phyloP scores from a whole-genome alignment of 30 jellyfish, hydroid and myxozoan species.

The Aurelia coerulea region DNA sequence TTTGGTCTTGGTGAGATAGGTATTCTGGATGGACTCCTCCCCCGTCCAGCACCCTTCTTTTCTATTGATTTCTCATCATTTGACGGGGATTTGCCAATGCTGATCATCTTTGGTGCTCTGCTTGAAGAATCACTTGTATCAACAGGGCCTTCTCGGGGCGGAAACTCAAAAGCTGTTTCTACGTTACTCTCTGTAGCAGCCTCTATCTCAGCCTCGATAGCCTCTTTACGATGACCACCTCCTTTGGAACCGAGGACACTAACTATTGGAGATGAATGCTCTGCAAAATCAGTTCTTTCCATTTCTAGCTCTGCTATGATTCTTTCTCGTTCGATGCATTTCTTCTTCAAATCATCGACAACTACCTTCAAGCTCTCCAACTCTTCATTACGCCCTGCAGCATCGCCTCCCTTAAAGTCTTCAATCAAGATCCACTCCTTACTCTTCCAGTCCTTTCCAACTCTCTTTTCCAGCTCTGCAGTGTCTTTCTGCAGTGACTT shows the following conservation, averaged over 20 bases:
- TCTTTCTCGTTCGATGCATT: conserved; percentile 3
- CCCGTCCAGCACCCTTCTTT: conserved; percentile 1
- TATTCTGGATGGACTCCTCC: conserved; percentile 31
- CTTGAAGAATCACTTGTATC: conserved; percentile 1
- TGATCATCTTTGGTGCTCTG: conserved; percentile 54
- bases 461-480: conserved; percentile 12
- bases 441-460: conserved; percentile 28
- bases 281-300: neutral
- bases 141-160: conserved; percentile 2
- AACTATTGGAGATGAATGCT: neutral
- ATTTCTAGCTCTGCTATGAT: neutral
- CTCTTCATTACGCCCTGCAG: conserved; percentile 13
- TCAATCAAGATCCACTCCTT: conserved; percentile 29
- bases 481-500: conserved; percentile 1
- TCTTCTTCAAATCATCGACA: neutral
- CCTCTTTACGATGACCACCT: neutral
- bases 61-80: neutral
- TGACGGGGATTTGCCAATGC: neutral
- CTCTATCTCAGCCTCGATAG: conserved; percentile 35
- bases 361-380: conserved; percentile 21
- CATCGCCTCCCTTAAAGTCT: neutral
- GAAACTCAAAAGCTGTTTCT: conserved; percentile 8
- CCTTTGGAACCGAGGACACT: neutral
- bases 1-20: conserved; percentile 67
- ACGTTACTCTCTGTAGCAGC: conserved; percentile 31